Base-by-base conservation (phyloP, 2,797 vertebrate genomes). In the Rallus crepitans region DNA sequence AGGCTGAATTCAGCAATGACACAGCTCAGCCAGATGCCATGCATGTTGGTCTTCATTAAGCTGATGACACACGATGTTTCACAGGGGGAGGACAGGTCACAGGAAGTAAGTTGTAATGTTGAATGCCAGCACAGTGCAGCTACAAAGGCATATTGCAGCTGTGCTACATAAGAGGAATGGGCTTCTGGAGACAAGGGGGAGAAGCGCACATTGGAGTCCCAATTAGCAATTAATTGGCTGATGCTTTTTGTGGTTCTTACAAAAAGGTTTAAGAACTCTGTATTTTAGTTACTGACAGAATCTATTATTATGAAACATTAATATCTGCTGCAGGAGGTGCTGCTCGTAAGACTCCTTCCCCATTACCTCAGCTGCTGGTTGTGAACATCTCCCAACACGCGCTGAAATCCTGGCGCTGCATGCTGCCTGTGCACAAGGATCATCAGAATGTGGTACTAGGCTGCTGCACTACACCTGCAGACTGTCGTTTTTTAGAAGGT, bases 91-190 rank as follows among this genome's bases (percentile, higher is more conserved):
- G 28, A 69, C 65, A 61, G 13, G 30, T 57, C 39, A 52, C 68
- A 17, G 23, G 17, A 60, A 72, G 45, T 12, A 37, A 37, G 37
- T 37, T 37, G 37, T 37, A 37, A 21, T 31, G 47, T 2, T 3
- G 3, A 31, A 39, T 3, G 6, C 17, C n/a, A n/a, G 56, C 30
- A 24, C 10, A 2, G 0, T 3, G 13, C 57, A 68, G n/a, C 48
- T 53, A 50, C 48, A n/a, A 14, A 70, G 20, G n/a, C 50, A 50
- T 52, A 66, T 31, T 85, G 68, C 48, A 83, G 70, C 73, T 69
- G 17, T 27, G 59, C 48, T 18, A 28, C 10, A 9, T 27, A n/a
- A 37, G 68, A 50, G 20, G 19, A 17, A 86, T 25, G 3, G 20
- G 15, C 48, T 83, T 71, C 53, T 71, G 70, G 15, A 73, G 37